These are phyloP conservation scores for Deroplatys truncata DNA, from an alignment of 2,888 invertebrate genomes.

Conservation along the genomic window DNA sequence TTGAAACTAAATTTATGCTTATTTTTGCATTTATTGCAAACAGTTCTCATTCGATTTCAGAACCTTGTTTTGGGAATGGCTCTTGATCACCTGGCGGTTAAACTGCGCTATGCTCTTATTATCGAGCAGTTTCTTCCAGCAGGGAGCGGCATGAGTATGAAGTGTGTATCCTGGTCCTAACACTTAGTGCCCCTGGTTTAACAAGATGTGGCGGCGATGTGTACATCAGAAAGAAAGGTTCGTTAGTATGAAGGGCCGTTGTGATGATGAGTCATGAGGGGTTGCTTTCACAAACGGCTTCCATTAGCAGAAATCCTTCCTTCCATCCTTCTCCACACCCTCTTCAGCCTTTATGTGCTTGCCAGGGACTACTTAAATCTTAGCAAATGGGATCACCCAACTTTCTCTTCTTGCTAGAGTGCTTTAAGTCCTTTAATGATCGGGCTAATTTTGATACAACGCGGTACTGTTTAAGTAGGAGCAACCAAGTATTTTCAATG, in stretches of 20 bases:
- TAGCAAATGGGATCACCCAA: neutral
- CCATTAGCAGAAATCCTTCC: neutral
- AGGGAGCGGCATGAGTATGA: neutral
- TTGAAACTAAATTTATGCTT: too few species aligned
- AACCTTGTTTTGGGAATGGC: too few species aligned
- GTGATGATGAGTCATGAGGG: neutral
- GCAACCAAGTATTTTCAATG: too few species aligned
- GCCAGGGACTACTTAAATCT: neutral
- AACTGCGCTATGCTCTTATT: too few species aligned
- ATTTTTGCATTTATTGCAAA: too few species aligned
- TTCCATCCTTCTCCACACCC: neutral
- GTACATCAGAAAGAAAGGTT: neutral
- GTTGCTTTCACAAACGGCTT: neutral
- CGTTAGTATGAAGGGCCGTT: neutral
- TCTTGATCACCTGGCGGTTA: too few species aligned
- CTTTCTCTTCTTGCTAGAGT: neutral
- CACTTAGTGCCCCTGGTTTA: neutral
- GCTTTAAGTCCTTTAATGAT: neutral
- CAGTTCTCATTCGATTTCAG: too few species aligned
- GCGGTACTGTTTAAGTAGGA: too few species aligned
- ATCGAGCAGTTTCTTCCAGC: too few species aligned
- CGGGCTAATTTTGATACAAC: neutral
- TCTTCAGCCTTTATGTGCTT: neutral
- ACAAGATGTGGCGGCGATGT: neutral
- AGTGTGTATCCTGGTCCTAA: neutral